These are phyloP conservation scores for Netelia melanura DNA, from an alignment of 2,888 invertebrate species.

Conservation along the genomic window DNA sequence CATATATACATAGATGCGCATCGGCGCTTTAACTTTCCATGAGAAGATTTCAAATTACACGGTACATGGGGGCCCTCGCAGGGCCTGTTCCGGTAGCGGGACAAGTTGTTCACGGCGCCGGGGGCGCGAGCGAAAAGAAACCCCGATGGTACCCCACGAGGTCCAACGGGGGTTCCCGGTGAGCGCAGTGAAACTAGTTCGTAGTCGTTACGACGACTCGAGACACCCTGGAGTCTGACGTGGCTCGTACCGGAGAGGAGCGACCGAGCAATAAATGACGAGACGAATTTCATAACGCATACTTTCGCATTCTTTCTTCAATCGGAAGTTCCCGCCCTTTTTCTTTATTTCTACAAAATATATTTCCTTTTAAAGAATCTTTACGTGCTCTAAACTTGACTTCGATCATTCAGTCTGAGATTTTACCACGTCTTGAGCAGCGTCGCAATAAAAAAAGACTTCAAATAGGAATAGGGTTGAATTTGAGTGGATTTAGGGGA, in stretches of 20 bases:
- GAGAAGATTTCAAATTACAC: constrained; percentile 83
- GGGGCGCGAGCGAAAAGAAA: constrained; percentile 52
- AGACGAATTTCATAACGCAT: background rate
- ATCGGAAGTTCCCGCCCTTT: constrained; percentile 15
- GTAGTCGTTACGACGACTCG: constrained; percentile 16
- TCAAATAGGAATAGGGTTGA: too few species aligned
- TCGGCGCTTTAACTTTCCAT: constrained; percentile 73
- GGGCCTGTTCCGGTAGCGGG: constrained; percentile 64
- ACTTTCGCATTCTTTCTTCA: constrained; percentile 34
- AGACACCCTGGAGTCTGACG: constrained; percentile 6
- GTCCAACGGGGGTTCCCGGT: constrained; percentile 67
- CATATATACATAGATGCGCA: constrained; percentile 35
- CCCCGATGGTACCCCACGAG: constrained; percentile 74
- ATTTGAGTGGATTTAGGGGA: too few species aligned
- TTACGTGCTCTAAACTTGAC: background rate
- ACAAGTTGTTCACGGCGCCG: constrained; percentile 55
- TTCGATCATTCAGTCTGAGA: background rate
- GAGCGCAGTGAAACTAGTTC: constrained; percentile 30
- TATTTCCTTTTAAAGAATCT: background rate
- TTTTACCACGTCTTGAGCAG: background rate
- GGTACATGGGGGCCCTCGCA: constrained; percentile 67
- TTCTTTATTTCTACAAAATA: background rate
- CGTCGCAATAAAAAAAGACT: too few species aligned
- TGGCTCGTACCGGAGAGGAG: background rate
- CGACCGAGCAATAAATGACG: background rate